Conservation (phyloP, 2,113 vertebrate species). For the Triplophysa siluroides region DNA sequence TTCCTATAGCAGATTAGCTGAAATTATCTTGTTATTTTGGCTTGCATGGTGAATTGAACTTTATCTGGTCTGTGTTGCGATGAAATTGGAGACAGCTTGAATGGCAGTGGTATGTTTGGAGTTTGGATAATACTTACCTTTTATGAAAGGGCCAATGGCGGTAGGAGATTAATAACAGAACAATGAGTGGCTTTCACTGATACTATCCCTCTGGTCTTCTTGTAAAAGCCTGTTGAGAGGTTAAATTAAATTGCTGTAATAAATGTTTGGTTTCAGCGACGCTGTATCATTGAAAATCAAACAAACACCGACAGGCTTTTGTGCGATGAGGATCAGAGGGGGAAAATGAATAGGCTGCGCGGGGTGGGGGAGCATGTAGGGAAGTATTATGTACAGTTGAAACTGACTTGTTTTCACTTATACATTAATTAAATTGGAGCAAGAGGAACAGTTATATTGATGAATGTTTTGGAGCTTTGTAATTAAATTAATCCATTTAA, state of each 20-base stretch:
- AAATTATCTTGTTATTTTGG: conserved; percentile 97
- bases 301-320: conserved; percentile 79
- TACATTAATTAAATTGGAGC: conserved; percentile 76
- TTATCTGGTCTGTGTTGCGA: conserved; percentile 85
- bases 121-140: conserved; percentile 87
- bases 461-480: conserved; percentile 78
- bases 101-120: conserved; percentile 96
- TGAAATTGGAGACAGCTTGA: conserved; percentile 93
- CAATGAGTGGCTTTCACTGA: conserved; percentile 86
- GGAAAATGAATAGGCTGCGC: conserved; percentile 45
- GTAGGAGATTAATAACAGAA: conserved; percentile 91
- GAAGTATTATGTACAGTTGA: conserved; percentile 74
- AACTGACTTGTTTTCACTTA: conserved; percentile 79
- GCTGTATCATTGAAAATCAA: conserved; percentile 86
- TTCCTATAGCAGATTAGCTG: conserved; percentile 96
- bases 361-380: conserved; percentile 25
- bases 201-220: conserved; percentile 77
- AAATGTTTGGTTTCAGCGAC: conserved; percentile 88
- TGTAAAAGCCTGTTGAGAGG: conserved; percentile 91
- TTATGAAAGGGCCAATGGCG: conserved; percentile 89
- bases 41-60: conserved; percentile 81
- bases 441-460: conserved; percentile 80
- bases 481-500: conserved; percentile 85
- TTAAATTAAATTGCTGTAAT: conserved; percentile 99
- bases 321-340: conserved; percentile 84